These are phyloP conservation scores for Coenobita brevimanus DNA, from an alignment of 1,140 invertebrate genomes.

Conservation along the genomic window DNA sequence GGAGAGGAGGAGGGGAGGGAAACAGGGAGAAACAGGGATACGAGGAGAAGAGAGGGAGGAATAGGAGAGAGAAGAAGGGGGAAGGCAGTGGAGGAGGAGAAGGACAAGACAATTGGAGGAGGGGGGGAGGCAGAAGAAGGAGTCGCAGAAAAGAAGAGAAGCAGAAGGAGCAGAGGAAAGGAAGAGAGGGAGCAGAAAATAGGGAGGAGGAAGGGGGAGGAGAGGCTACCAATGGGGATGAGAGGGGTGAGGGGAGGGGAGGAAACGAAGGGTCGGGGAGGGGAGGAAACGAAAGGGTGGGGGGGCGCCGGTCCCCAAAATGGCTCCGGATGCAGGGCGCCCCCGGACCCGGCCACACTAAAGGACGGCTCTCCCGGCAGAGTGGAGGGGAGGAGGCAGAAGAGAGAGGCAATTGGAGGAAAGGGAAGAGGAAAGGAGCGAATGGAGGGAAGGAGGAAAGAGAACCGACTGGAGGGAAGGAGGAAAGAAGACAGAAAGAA, in stretches of 20 bases:
- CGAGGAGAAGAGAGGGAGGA: background rate
- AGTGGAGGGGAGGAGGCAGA: background rate
- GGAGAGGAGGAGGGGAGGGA: background rate
- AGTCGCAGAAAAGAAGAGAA: no score
- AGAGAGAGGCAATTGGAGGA: background rate
- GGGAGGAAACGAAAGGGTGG: background rate
- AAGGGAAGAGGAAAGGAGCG: background rate
- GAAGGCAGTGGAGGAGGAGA: no score
- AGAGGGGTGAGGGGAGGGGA: background rate
- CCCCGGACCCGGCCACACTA: slow-evolving; percentile 15
- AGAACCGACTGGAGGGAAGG: no score
- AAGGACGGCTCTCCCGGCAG: background rate
- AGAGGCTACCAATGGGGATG: no score
- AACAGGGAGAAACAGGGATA: no score
- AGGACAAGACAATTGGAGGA: background rate
- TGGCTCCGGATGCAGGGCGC: slow-evolving; percentile 37
- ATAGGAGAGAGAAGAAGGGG: no score
- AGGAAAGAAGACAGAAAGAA: background rate
- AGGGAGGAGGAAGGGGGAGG: background rate
- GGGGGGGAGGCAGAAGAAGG: no score
- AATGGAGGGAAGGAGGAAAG: background rate
- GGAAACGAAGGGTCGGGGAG: background rate
- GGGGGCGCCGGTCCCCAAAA: background rate
- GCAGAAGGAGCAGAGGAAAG: no score
- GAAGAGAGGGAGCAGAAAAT: background rate